Conservation (phyloP, 2,888 invertebrate genomes). For the Stratiomys singularior region DNA sequence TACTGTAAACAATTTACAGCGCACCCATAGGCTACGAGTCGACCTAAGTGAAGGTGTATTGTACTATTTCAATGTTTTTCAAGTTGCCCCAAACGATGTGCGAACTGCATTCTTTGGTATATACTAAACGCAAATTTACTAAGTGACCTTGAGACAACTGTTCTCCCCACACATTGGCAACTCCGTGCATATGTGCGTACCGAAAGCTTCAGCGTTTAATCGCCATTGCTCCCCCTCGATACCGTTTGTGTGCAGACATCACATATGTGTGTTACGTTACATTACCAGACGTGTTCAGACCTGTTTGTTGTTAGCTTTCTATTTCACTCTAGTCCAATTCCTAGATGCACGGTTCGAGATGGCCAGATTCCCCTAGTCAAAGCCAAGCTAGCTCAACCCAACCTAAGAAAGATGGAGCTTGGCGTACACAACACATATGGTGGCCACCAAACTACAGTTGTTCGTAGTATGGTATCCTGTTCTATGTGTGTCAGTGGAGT, state of each 20-base stretch:
- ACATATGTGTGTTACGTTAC: not conserved
- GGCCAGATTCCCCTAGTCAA: too few relatives aligned
- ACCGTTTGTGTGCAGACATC: not conserved
- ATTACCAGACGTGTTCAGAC: constrained; percentile 3
- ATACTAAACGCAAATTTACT: not conserved
- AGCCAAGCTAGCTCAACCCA: too few relatives aligned
- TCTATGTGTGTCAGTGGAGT: constrained; percentile 21
- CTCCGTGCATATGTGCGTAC: not conserved
- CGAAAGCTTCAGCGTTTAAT: not conserved
- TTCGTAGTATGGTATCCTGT: not conserved
- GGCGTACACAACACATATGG: too few relatives aligned
- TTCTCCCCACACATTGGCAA: not conserved
- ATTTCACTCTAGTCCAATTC: not conserved
- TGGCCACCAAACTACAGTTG: too few relatives aligned
- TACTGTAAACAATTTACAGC: too few relatives aligned
- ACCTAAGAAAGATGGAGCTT: too few relatives aligned
- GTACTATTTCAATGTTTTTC: too few relatives aligned
- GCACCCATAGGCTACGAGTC: too few relatives aligned
- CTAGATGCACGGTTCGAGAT: too few relatives aligned
- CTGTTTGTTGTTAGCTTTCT: constrained; percentile 22
- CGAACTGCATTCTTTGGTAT: constrained; percentile 6
- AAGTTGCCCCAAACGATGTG: not conserved
- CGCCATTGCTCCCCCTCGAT: not conserved
- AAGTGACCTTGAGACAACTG: constrained; percentile 26
- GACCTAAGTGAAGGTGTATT: too few relatives aligned